Base-by-base conservation (phyloP, 2,888 invertebrate genomes). In the Cancer borealis region DNA sequence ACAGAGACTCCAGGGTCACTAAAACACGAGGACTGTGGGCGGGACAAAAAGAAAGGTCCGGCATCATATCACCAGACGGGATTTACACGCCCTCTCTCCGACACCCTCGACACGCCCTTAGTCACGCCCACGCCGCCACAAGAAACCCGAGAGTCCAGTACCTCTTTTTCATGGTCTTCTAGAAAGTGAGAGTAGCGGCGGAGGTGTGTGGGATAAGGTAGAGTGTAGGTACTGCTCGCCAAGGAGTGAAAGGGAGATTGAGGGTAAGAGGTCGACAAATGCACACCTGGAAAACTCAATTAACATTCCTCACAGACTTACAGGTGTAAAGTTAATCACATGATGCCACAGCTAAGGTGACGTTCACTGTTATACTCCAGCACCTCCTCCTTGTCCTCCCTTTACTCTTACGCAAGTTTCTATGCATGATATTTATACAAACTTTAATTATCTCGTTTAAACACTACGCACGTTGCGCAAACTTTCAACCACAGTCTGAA, bases 121-220 rank as follows among this genome's bases (percentile, higher is more conserved):
- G 79, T 79, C 79, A 79, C 79, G 79, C 79, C 79, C 30, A 79
- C 79, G 79, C 79, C 30, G 30, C 79, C 12, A 30, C 79, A 79
- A 79, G 79, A 79, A 79, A 79, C 79, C 30, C 21, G 66, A 79
- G 79, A 79, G 30, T 79, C 79, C 79, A 30, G 79, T 79, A 79
- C 79, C 30, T 79, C 79, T 79, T 79, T 79, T 79, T 79, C 79
- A 30, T 79, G 79, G 79, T n/a, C 79, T 12, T 30, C 79, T 10
- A 79, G 79, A 79, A 79, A 79, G 79, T 79, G 30, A 79, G 79
- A 79, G 79, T 79, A 79, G 79, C 12, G 10, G 79, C 26, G 79
- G 79, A 8, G 79, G 79, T 79, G 79, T 21, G 73, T 79, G 79
- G 79, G 10, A 30, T 79, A 21, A 79, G 79, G 66, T 21, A n/a